A percentile compares a stretch with the other conserved stretches of the same genome.
phyloP scores from a whole-genome alignment of 2,113 vertebrate species.

The Poeciliopsis occidentalis region DNA sequence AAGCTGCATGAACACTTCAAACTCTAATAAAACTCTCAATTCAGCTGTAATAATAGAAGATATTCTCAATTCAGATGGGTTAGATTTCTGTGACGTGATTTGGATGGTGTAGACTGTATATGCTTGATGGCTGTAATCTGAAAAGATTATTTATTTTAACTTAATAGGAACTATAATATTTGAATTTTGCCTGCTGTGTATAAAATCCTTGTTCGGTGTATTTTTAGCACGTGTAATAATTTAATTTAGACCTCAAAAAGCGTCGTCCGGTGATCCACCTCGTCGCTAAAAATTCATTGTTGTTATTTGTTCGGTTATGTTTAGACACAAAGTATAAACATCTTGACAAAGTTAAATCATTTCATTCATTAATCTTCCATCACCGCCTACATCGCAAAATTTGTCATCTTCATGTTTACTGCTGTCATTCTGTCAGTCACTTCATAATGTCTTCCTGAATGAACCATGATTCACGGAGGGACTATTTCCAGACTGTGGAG shows the following conservation, averaged over 20 bases:
- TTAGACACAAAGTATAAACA: constrained; percentile 18
- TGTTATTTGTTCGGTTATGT: constrained; percentile 20
- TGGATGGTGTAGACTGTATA: no score
- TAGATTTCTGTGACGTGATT: background rate
- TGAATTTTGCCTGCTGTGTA: no score
- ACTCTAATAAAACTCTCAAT: no score
- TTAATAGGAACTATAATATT: no score
- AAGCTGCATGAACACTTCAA: no score
- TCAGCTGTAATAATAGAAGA: no score
- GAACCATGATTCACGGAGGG: constrained; percentile 46
- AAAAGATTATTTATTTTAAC: no score
- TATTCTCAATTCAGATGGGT: background rate
- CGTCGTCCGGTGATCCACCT: background rate
- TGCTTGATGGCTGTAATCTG: no score
- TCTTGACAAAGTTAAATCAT: constrained; percentile 21
- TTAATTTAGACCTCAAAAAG: constrained; percentile 1
- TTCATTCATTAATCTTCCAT: constrained; percentile 36
- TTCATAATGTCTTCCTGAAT: constrained; percentile 34
- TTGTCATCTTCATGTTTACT: constrained; percentile 53
- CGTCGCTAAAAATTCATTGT: background rate
- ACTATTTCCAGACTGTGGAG: constrained; percentile 60
- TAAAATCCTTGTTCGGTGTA: no score
- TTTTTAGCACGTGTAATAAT: background rate
- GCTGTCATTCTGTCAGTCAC: constrained; percentile 65
- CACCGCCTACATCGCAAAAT: constrained; percentile 38